Percentiles rank a stretch among this genome's conserved stretches.
Conservation (phyloP, 2,888 invertebrate species). For the Chrysolina haemoptera region DNA sequence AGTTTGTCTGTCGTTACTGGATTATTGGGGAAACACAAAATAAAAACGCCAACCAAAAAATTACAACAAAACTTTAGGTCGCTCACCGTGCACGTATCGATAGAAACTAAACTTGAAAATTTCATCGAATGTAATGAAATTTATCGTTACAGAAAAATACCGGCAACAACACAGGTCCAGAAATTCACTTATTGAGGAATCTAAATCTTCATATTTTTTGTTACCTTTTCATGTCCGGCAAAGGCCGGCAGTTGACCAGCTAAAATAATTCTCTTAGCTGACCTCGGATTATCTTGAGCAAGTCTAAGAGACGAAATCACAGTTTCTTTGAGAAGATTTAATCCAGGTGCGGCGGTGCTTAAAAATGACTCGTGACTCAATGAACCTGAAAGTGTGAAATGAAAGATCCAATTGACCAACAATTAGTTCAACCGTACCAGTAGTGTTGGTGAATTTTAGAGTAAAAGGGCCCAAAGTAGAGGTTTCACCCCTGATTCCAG, state of each 20-base stretch:
- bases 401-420: not conserved
- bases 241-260: conserved; percentile 75
- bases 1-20: no score
- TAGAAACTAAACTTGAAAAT: no score
- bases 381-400: conserved; percentile 69
- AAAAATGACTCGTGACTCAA: conserved; percentile 82
- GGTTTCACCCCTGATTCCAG: conserved; percentile 82
- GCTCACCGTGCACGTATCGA: no score
- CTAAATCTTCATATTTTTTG: no score
- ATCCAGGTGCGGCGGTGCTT: conserved; percentile 79
- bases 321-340: conserved; percentile 83
- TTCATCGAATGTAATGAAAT: no score
- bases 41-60: no score
- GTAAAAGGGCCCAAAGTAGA: conserved; percentile 85
- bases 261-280: conserved; percentile 73
- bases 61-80: no score
- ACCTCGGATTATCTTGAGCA: conserved; percentile 72
- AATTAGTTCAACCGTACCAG: conserved; percentile 58
- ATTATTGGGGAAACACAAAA: no score
- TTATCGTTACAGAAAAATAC: no score
- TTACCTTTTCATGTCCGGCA: conserved; percentile 65
- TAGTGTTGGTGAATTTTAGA: conserved; percentile 71
- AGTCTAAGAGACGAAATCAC: conserved; percentile 80
- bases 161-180: no score
- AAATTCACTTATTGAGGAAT: no score